phyloP scores from a whole-genome alignment of 1,140 invertebrate genomes.

The Chironomus tepperi region DNA sequence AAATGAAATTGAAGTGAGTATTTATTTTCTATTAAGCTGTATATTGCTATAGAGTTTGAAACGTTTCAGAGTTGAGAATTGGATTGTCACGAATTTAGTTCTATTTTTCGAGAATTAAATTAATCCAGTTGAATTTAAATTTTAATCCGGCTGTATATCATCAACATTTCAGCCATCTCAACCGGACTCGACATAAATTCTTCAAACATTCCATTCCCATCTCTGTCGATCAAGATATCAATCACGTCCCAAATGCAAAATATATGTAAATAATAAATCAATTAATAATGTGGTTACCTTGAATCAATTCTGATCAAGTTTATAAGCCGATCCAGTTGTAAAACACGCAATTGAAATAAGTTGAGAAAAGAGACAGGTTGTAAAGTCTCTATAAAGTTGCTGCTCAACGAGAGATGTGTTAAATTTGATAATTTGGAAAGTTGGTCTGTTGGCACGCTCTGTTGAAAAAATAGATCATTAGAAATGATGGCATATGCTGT shows the following conservation, averaged over 20 bases:
- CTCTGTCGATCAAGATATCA: no score
- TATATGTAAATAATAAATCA: no score
- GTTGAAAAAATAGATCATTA: conserved; percentile 28
- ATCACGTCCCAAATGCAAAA: no score
- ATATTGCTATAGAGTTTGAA: not conserved
- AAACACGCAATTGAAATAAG: conserved; percentile 62
- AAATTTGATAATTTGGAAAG: conserved; percentile 66
- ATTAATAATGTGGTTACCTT: conserved; percentile 33
- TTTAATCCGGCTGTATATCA: no score
- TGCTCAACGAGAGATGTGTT: conserved; percentile 59
- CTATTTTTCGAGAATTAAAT: no score
- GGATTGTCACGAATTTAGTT: no score
- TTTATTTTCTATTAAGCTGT: not conserved
- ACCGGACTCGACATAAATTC: no score
- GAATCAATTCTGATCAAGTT: conserved; percentile 57
- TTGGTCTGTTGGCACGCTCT: conserved; percentile 59
- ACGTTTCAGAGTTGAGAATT: conserved; percentile 20
- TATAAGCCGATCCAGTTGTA: conserved; percentile 59
- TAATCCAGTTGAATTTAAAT: no score
- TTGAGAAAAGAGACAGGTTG: conserved; percentile 68
- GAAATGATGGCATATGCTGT: no score
- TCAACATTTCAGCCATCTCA: no score
- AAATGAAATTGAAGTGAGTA: not conserved
- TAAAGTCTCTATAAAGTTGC: conserved; percentile 62
- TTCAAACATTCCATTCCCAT: no score